These are phyloP conservation scores for Heterocephalus glaber DNA, from an alignment of 2,113 vertebrate species.

Conservation along the genomic window DNA sequence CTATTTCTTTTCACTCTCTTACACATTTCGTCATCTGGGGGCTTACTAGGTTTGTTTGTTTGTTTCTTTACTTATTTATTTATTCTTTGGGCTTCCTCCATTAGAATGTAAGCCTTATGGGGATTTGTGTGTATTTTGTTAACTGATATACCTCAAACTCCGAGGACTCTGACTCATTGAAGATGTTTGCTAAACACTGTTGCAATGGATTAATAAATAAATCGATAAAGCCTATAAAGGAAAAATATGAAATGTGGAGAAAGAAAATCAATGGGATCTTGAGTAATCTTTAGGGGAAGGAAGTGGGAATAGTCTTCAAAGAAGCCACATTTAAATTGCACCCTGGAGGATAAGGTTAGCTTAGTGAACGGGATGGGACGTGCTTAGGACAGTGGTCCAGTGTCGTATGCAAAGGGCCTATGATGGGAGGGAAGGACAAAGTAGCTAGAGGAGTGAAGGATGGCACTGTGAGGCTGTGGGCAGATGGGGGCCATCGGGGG, in stretches of 20 bases:
- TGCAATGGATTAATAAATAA: not conserved
- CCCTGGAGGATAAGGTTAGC: not conserved
- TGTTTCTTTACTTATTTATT: no score
- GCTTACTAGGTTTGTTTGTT: not conserved
- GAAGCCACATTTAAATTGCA: not conserved
- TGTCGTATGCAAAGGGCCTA: accelerated
- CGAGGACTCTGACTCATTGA: not conserved
- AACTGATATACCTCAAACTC: not conserved
- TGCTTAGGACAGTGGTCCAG: not conserved
- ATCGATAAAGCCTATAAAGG: not conserved
- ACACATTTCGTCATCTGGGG: not conserved
- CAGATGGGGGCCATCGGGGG: no score
- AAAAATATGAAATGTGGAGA: not conserved
- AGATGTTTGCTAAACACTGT: not conserved
- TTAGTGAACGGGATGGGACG: not conserved
- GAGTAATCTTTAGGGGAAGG: not conserved
- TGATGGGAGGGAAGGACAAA: not conserved
- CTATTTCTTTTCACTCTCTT: not conserved
- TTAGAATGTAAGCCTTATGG: not conserved
- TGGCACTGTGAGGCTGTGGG: not conserved
- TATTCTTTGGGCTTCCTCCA: not conserved
- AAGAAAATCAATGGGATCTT: not conserved
- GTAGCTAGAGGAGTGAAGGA: not conserved
- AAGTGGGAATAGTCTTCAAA: not conserved
- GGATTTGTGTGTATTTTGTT: not conserved